Conservation (phyloP, 2,888 invertebrate genomes). For the Eurytoma californica region DNA sequence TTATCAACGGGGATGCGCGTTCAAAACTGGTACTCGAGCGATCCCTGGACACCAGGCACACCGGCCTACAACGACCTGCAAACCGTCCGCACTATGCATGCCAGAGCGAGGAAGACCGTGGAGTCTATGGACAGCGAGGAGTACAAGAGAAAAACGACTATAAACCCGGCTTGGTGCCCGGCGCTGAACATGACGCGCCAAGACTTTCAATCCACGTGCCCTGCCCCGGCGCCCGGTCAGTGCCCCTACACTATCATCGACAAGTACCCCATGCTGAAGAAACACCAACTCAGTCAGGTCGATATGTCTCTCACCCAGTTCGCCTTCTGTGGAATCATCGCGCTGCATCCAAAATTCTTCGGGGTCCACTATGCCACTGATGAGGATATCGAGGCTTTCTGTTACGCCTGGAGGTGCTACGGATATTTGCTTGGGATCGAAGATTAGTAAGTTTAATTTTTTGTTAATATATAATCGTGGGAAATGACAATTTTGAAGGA, state of each 20-base stretch:
- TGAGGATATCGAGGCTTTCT: slow-evolving; percentile 76
- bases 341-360: slow-evolving; percentile 75
- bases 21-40: slow-evolving; percentile 76
- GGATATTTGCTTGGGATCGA: slow-evolving; percentile 76
- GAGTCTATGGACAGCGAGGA: slow-evolving; percentile 57
- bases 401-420: slow-evolving; percentile 77
- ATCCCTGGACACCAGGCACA: slow-evolving; percentile 75
- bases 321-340: slow-evolving; percentile 75
- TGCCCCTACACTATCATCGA: slow-evolving; percentile 58
- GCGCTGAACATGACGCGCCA: slow-evolving; percentile 5
- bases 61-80: slow-evolving; percentile 74
- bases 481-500: no score
- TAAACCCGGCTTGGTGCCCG: slow-evolving; percentile 62
- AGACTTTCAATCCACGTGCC: slow-evolving; percentile 63
- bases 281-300: slow-evolving; percentile 73
- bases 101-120: slow-evolving; percentile 67
- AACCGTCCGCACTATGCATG: slow-evolving; percentile 74
- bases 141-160: slow-evolving; percentile 55
- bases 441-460: slow-evolving; percentile 68
- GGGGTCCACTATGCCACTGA: slow-evolving; percentile 70
- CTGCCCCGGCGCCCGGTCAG: slow-evolving; percentile 58
- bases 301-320: slow-evolving; percentile 78
- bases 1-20: slow-evolving; percentile 75
- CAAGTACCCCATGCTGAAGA: neutral
- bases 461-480: no score